phyloP scores from a whole-genome alignment of 1,140 invertebrate species.

The Monomorium pharaonis region DNA sequence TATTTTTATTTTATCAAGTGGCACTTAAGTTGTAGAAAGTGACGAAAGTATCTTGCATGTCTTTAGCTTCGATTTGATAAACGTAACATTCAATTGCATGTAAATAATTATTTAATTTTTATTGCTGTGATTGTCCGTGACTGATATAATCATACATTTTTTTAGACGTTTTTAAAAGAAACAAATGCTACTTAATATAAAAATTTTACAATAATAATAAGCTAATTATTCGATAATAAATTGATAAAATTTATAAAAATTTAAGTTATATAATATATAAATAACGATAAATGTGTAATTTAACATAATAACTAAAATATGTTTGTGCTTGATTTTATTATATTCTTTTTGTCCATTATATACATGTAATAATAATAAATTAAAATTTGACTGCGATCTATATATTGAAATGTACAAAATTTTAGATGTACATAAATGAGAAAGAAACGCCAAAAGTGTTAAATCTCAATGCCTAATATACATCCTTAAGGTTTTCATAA shows the following conservation, averaged over 20 bases:
- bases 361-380: not conserved
- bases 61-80: not conserved
- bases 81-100: not conserved
- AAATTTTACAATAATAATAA: too few species aligned
- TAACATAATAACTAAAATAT: too few species aligned
- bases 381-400: not conserved
- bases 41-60: not conserved
- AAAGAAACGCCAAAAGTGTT: too few species aligned
- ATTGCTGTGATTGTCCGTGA: not conserved
- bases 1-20: not conserved
- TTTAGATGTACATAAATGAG: too few species aligned
- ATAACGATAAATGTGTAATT: not conserved
- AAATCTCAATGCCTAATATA: too few species aligned
- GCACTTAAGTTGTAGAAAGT: not conserved
- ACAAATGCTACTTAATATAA: not conserved
- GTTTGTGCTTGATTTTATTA: not conserved
- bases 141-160: not conserved
- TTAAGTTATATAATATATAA: not conserved
- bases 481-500: too few species aligned
- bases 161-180: not conserved
- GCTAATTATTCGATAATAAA: too few species aligned
- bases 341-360: not conserved
- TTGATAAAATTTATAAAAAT: too few species aligned
- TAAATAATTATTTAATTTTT: not conserved
- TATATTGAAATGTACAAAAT: not conserved